These are phyloP conservation scores for Kryphioiulus occultus DNA, from an alignment of 2,888 invertebrate species.

Conservation along the genomic window DNA sequence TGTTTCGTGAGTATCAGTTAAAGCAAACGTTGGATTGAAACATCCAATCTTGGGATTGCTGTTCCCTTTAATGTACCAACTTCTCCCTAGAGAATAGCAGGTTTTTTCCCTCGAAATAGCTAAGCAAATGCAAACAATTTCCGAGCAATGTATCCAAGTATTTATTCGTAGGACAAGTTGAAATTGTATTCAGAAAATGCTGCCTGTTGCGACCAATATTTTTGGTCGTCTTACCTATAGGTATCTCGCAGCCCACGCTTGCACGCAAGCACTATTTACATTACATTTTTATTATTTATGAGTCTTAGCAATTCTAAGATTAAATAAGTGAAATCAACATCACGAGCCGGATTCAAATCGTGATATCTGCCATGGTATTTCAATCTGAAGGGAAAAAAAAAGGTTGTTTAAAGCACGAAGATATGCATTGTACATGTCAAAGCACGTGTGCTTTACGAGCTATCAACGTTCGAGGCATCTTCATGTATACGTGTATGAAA, in stretches of 20 bases:
- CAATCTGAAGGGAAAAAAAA: too few relatives aligned
- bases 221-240: background rate
- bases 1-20: constrained; percentile 12
- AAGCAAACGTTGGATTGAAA: background rate
- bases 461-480: too few relatives aligned
- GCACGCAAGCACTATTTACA: background rate
- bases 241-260: background rate
- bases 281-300: background rate
- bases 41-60: constrained; percentile 39
- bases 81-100: background rate
- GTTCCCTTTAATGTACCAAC: background rate
- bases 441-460: too few relatives aligned
- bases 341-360: too few relatives aligned
- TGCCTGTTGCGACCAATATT: background rate
- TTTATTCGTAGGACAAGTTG: background rate
- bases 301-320: too few relatives aligned
- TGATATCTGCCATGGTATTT: too few relatives aligned
- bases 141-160: background rate
- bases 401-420: too few relatives aligned
- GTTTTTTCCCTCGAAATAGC: background rate
- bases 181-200: background rate
- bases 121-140: constrained; percentile 14
- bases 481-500: too few relatives aligned
- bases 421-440: too few relatives aligned
- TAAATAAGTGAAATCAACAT: too few relatives aligned